Evolutionary conservation across 1,140 invertebrate genomes (phyloP).

Genomic region (Drosophila pruinosa): DNA sequence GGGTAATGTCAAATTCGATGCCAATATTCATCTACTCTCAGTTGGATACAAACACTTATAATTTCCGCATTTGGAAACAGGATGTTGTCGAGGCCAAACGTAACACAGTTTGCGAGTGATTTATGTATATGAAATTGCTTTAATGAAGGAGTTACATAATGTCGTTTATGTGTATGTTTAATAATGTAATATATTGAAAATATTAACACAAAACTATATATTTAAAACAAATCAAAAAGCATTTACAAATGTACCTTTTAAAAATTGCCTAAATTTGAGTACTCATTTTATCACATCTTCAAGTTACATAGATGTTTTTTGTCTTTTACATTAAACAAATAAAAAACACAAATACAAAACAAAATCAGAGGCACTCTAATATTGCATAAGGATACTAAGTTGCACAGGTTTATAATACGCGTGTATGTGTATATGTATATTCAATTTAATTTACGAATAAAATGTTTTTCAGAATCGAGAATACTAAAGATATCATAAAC

Average conservation of each 20-base stretch:
- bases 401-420: constrained; percentile 66
- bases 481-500: constrained; percentile 32
- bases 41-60: constrained; percentile 84
- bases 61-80: constrained; percentile 85
- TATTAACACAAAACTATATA: constrained; percentile 54
- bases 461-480: constrained; percentile 38
- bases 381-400: constrained; percentile 82
- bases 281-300: constrained; percentile 76
- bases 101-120: constrained; percentile 69
- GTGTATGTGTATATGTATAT: constrained; percentile 33
- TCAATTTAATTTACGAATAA: constrained; percentile 25
- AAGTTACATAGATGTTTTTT: constrained; percentile 65
- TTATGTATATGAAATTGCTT: constrained; percentile 61
- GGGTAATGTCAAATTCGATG: constrained; percentile 86
- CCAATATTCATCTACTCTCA: constrained; percentile 85
- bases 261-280: constrained; percentile 80
- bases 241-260: constrained; percentile 68
- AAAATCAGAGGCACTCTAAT: constrained; percentile 82
- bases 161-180: constrained; percentile 27
- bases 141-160: constrained; percentile 65
- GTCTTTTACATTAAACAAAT: constrained; percentile 45
- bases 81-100: constrained; percentile 50
- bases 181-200: constrained; percentile 46
- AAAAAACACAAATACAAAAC: constrained; percentile 51
- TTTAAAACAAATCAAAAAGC: constrained; percentile 74